A percentile compares a stretch with the other conserved stretches of the same genome.
Conservation (phyloP, 2,113 vertebrate species). For the Plecturocebus donacophilus region DNA sequence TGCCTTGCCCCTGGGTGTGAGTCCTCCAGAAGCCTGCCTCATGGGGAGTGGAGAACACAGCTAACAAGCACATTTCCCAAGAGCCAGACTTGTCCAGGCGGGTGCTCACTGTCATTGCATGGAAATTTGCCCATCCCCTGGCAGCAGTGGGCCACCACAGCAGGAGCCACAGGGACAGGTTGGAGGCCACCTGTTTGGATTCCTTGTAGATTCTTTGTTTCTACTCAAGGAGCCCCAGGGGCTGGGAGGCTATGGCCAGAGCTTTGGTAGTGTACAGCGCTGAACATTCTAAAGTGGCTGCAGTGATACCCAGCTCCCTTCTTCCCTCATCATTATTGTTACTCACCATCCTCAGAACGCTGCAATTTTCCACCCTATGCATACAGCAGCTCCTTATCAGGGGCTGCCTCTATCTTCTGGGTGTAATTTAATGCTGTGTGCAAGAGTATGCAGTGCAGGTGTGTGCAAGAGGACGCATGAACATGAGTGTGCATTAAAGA, state of each 20-base stretch:
- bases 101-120: fast-evolving
- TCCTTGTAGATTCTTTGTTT: background rate
- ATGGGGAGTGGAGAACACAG: fast-evolving
- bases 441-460: background rate
- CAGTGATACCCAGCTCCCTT: no score
- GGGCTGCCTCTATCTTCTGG: background rate
- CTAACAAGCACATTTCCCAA: background rate
- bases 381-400: background rate
- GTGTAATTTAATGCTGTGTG: background rate
- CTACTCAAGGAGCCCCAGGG: background rate
- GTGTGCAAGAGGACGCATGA: background rate
- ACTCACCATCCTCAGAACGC: no score
- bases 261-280: background rate
- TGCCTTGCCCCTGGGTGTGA: background rate
- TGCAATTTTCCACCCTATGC: no score
- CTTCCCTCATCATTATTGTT: background rate
- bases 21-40: background rate
- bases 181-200: background rate
- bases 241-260: background rate
- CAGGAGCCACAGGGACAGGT: background rate
- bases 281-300: background rate
- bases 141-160: background rate
- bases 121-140: no score
- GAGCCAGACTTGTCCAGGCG: background rate
- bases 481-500: background rate